phyloP scores from a whole-genome alignment of 1,140 invertebrate genomes.

The Aphaenogaster ashmeadi region DNA sequence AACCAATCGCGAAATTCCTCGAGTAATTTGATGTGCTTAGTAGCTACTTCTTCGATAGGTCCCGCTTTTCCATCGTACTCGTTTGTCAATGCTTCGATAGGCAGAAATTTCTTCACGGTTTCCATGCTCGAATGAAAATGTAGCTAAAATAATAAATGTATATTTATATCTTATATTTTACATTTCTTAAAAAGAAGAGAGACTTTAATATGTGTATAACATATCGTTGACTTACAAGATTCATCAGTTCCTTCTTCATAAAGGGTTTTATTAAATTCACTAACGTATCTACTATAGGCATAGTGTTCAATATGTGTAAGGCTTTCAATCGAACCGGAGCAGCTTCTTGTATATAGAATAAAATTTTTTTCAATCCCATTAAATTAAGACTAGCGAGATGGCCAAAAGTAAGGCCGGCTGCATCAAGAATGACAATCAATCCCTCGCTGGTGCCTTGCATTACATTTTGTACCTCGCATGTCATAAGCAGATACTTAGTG shows the following conservation, averaged over 20 bases:
- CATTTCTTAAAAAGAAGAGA: neutral
- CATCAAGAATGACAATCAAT: slow-evolving; percentile 89
- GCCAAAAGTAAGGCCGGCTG: slow-evolving; percentile 87
- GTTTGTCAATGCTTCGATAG: slow-evolving; percentile 86
- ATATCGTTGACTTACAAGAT: slow-evolving; percentile 84
- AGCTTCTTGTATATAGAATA: slow-evolving; percentile 90
- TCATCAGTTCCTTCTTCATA: slow-evolving; percentile 90
- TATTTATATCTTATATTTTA: neutral
- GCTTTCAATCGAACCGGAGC: slow-evolving; percentile 90
- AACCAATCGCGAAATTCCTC: slow-evolving; percentile 88
- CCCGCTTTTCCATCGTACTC: slow-evolving; percentile 87
- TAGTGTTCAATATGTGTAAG: slow-evolving; percentile 91
- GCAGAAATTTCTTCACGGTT: slow-evolving; percentile 80
- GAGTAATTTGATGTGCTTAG: slow-evolving; percentile 79
- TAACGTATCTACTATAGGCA: slow-evolving; percentile 90
- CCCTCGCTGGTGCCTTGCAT: slow-evolving; percentile 88
- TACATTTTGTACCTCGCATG: slow-evolving; percentile 88
- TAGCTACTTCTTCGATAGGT: slow-evolving; percentile 74
- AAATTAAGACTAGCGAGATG: slow-evolving; percentile 89
- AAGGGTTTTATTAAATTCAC: slow-evolving; percentile 90
- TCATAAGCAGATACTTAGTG: slow-evolving; percentile 88
- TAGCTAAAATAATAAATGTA: neutral
- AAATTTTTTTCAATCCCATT: slow-evolving; percentile 89
- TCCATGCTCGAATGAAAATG: slow-evolving; percentile 34
- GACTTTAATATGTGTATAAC: neutral